Percentiles rank a stretch among this genome's conserved stretches.
These are phyloP conservation scores for Apotomis capreana DNA, from an alignment of 2,888 invertebrate species.

Conservation along the genomic window DNA sequence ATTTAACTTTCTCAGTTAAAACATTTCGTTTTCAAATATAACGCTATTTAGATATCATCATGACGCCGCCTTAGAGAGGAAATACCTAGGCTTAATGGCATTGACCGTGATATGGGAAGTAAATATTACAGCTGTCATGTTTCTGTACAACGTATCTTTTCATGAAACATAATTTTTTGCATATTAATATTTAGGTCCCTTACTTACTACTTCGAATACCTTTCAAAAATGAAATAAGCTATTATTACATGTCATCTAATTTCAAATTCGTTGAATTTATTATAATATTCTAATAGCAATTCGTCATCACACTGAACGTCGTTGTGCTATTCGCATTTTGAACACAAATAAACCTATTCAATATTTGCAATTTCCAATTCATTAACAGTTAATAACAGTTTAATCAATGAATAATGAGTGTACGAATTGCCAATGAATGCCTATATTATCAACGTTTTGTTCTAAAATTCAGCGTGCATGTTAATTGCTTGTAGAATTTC, in stretches of 20 bases:
- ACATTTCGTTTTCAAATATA: no score
- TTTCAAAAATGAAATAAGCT: not conserved
- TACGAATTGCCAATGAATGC: constrained; percentile 3
- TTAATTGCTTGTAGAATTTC: constrained; percentile 6
- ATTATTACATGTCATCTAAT: not conserved
- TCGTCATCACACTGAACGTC: not conserved
- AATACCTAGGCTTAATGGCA: no score
- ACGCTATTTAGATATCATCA: no score
- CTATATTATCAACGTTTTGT: constrained; percentile 10
- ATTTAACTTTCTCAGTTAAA: no score
- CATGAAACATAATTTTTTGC: no score
- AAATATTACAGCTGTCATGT: no score
- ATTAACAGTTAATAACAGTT: not conserved
- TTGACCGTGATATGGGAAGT: no score
- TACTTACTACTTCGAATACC: no score
- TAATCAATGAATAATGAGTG: not conserved
- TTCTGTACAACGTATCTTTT: no score
- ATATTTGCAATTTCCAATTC: constrained; percentile 6
- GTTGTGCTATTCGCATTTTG: not conserved
- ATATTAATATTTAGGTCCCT: no score
- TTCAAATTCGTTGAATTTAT: not conserved
- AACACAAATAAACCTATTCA: constrained; percentile 2
- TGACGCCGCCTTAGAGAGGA: no score
- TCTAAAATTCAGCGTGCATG: constrained; percentile 23
- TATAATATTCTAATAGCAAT: not conserved